These are phyloP conservation scores for Petroica traversi DNA, from an alignment of 2,113 vertebrate species.

Conservation along the genomic window DNA sequence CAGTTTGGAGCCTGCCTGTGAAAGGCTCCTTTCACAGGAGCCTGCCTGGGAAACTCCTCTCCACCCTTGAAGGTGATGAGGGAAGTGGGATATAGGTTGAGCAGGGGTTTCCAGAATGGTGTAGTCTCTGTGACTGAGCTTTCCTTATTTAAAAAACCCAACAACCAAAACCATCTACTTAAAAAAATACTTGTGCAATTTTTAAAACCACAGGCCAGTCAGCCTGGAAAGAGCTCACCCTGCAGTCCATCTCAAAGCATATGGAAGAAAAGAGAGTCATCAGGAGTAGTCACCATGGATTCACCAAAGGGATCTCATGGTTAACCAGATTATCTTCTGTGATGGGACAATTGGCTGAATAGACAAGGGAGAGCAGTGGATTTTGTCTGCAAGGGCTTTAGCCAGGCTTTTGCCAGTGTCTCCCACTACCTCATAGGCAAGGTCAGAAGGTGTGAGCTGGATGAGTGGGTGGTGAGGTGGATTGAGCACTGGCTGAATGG, in stretches of 20 bases:
- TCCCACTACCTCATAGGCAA: neutral
- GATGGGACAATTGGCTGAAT: neutral
- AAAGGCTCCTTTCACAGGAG: neutral
- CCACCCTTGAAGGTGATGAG: neutral
- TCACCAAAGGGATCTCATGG: neutral
- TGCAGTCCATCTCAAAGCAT: neutral
- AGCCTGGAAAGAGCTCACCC: neutral
- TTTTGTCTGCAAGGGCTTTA: neutral
- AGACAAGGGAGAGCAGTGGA: neutral
- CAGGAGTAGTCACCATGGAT: neutral
- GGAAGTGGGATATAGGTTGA: neutral
- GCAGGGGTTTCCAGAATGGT: neutral
- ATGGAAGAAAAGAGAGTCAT: neutral
- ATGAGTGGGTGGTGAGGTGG: neutral
- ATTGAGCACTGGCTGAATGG: neutral
- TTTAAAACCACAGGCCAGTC: neutral
- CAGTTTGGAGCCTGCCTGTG: neutral
- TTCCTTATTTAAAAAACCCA: neutral
- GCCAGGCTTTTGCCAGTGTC: neutral
- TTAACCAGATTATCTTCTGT: neutral
- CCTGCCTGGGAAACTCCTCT: neutral
- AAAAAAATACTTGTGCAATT: neutral
- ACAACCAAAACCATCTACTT: neutral
- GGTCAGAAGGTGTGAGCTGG: neutral
- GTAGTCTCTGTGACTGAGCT: neutral